phyloP scores from a whole-genome alignment of 1,140 invertebrate genomes.

The Zelostemma sp. region DNA sequence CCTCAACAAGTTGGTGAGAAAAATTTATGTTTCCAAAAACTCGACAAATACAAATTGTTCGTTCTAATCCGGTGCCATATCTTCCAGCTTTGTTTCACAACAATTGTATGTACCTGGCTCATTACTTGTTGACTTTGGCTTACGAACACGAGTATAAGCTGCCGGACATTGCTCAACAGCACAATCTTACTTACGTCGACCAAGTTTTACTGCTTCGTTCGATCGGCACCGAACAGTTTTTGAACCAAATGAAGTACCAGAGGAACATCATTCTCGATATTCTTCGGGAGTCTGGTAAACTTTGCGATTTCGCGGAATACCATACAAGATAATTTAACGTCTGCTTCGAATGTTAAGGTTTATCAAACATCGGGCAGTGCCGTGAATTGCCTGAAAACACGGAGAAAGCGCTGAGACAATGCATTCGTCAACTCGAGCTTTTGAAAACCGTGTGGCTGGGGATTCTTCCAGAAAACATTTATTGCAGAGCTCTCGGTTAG shows the following conservation, averaged over 20 bases:
- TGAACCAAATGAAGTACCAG: conserved; percentile 81
- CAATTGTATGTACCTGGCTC: conserved; percentile 90
- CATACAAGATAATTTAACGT: conserved; percentile 6
- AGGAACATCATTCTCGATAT: conserved; percentile 80
- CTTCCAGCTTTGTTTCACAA: conserved; percentile 89
- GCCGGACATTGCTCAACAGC: conserved; percentile 61
- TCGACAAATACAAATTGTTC: neutral
- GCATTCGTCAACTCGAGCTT: conserved; percentile 85
- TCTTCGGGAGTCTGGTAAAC: conserved; percentile 77
- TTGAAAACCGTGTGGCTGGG: conserved; percentile 89
- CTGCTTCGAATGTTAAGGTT: conserved; percentile 66
- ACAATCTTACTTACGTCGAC: conserved; percentile 73
- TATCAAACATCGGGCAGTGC: conserved; percentile 70
- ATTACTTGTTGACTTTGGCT: conserved; percentile 78
- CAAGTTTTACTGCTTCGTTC: conserved; percentile 72
- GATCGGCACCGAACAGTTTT: conserved; percentile 77
- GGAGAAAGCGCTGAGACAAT: conserved; percentile 83
- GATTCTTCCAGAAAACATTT: conserved; percentile 79
- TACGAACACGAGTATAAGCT: conserved; percentile 72
- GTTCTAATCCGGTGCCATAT: neutral
- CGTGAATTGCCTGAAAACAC: conserved; percentile 74
- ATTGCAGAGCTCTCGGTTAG: conserved; percentile 74
- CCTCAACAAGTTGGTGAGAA: conserved; percentile 86
- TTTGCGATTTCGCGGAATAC: too few relatives aligned
- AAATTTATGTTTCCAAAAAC: too few relatives aligned